These are phyloP conservation scores for Calypte anna DNA, from an alignment of 2,113 vertebrate species.

Conservation along the genomic window DNA sequence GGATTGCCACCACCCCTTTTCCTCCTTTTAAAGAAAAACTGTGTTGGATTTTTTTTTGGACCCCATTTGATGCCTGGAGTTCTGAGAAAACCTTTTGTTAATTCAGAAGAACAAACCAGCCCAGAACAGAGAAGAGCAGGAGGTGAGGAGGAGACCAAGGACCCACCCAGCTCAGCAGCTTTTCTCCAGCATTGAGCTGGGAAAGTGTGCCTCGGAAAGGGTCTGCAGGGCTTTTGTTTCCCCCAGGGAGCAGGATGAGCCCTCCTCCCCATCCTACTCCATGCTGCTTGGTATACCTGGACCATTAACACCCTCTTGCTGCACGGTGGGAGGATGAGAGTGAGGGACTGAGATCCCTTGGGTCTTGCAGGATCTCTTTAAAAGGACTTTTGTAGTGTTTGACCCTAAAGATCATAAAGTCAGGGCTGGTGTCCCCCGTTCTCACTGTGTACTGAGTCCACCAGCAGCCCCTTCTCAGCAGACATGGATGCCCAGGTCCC, in stretches of 20 bases:
- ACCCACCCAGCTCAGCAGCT: not conserved
- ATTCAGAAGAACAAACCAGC: not conserved
- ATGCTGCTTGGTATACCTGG: not conserved
- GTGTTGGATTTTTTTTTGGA: not conserved
- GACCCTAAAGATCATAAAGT: not conserved
- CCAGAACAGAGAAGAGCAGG: not conserved
- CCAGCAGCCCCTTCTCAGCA: not conserved
- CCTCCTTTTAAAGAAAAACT: not conserved
- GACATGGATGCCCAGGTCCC: not conserved
- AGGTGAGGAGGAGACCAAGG: not conserved
- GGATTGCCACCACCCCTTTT: not conserved
- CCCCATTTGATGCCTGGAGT: rapidly evolving
- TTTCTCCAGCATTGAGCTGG: rapidly evolving
- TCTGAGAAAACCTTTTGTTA: not conserved
- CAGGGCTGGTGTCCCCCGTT: not conserved
- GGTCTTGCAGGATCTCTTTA: not conserved
- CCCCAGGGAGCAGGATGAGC: not conserved
- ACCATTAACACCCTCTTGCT: not conserved
- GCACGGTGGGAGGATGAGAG: not conserved
- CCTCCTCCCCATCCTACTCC: not conserved
- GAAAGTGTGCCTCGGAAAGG: not conserved
- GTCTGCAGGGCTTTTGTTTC: not conserved
- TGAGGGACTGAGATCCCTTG: rapidly evolving
- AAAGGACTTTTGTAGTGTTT: not conserved
- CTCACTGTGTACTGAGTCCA: not conserved